phyloP scores from a whole-genome alignment of 2,888 invertebrate genomes.

The Synanthedon formicaeformis region DNA sequence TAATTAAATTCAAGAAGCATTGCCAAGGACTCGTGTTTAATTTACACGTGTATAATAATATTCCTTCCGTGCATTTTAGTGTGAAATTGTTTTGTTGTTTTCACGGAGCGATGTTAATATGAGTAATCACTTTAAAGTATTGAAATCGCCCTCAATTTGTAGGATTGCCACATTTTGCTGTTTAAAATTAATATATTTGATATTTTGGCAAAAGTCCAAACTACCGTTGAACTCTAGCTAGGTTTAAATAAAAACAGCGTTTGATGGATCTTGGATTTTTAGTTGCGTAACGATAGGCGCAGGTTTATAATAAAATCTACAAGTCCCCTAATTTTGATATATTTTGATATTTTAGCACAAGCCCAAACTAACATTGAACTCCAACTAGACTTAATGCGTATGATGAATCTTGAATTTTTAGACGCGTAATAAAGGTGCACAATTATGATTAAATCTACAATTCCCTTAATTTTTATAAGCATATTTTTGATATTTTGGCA shows the following conservation, averaged over 20 bases:
- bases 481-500: conserved; percentile 33
- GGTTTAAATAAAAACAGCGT: conserved; percentile 1
- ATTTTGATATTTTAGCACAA: conserved; percentile 32
- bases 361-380: conserved; percentile 29
- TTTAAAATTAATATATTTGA: conserved; percentile 30
- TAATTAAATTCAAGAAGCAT: conserved; percentile 60
- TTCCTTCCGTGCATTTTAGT: conserved; percentile 5
- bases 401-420: not conserved
- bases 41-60: conserved; percentile 7
- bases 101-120: not conserved
- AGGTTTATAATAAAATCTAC: no score
- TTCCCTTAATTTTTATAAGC: conserved; percentile 7
- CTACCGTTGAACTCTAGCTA: conserved; percentile 15
- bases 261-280: not conserved
- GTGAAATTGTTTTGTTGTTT: not conserved
- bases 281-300: not conserved
- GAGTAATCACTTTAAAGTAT: conserved; percentile 1
- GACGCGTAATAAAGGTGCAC: not conserved
- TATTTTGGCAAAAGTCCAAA: conserved; percentile 42
- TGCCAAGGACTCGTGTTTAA: conserved; percentile 45
- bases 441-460: no score
- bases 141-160: conserved; percentile 18
- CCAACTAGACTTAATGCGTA: conserved; percentile 3
- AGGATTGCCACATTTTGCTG: conserved; percentile 26
- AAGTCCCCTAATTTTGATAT: conserved; percentile 10